phyloP scores from a whole-genome alignment of 2,797 vertebrate species.

The Gorsachius magnificus region DNA sequence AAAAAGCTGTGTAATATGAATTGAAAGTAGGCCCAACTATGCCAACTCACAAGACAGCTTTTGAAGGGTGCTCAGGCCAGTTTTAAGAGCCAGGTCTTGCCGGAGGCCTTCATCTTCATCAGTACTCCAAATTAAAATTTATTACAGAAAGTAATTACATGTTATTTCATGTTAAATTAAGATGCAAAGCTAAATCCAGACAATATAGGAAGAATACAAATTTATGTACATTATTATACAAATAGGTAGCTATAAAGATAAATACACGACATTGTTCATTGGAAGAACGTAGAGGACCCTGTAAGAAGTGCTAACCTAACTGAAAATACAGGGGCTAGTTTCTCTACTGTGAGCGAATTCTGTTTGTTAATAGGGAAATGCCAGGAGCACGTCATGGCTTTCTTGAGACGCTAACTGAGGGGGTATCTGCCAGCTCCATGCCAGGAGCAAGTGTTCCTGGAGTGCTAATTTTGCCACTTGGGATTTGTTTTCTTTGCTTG shows the following conservation, averaged over 20 bases:
- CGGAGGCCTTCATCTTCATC: background rate
- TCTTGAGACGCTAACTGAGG: background rate
- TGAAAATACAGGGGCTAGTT: background rate
- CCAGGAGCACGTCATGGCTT: background rate
- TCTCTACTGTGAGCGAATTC: background rate
- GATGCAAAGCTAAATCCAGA: slow-evolving; percentile 40
- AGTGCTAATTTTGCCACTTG: background rate
- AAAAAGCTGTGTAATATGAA: background rate
- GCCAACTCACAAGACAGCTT: background rate
- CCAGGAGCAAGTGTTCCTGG: background rate
- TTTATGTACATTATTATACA: background rate
- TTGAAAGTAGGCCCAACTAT: background rate
- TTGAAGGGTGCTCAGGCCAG: background rate
- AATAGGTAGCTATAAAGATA: background rate
- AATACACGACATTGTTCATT: background rate
- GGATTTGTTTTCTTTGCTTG: background rate
- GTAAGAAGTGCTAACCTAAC: background rate
- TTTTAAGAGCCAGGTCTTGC: background rate
- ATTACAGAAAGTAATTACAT: slow-evolving; percentile 23
- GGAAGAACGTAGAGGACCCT: background rate
- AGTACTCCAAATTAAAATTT: slow-evolving; percentile 1
- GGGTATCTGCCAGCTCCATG: background rate
- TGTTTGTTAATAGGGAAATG: background rate
- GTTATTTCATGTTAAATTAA: slow-evolving; percentile 32
- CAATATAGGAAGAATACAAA: background rate